Percentiles rank a stretch among this genome's conserved stretches.
phyloP scores from a whole-genome alignment of 2,888 invertebrate genomes.

The Carterocephalus palaemon region DNA sequence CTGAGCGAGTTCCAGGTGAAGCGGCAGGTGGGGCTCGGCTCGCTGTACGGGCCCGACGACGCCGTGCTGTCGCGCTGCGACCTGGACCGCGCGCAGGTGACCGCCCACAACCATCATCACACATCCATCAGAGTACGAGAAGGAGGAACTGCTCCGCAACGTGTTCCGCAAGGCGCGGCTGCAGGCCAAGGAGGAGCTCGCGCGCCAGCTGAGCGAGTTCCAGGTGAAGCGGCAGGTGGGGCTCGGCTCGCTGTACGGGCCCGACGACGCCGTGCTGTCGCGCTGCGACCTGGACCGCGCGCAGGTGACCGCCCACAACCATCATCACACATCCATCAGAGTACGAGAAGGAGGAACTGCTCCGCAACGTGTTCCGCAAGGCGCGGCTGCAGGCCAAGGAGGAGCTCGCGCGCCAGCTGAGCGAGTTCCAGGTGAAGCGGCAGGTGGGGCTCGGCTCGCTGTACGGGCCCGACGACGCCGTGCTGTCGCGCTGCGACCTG shows the following conservation, averaged over 20 bases:
- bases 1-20: slow-evolving; percentile 93
- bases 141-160: slow-evolving; percentile 92
- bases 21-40: slow-evolving; percentile 91
- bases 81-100: slow-evolving; percentile 87
- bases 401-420: slow-evolving; percentile 87
- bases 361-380: slow-evolving; percentile 93
- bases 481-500: slow-evolving; percentile 87
- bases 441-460: slow-evolving; percentile 93
- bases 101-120: too few relatives aligned
- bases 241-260: slow-evolving; percentile 93
- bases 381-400: slow-evolving; percentile 91
- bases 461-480: slow-evolving; percentile 91
- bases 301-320: too few relatives aligned
- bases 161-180: slow-evolving; percentile 94
- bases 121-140: slow-evolving; percentile 91
- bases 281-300: slow-evolving; percentile 88
- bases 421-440: slow-evolving; percentile 92
- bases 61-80: slow-evolving; percentile 87
- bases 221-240: slow-evolving; percentile 94
- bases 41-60: slow-evolving; percentile 93
- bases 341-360: slow-evolving; percentile 92
- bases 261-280: slow-evolving; percentile 87
- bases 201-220: slow-evolving; percentile 89
- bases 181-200: slow-evolving; percentile 89
- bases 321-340: too few relatives aligned